These are phyloP conservation scores for Arnoldichthys spilopterus DNA, from an alignment of 2,797 vertebrate species.

Conservation along the genomic window DNA sequence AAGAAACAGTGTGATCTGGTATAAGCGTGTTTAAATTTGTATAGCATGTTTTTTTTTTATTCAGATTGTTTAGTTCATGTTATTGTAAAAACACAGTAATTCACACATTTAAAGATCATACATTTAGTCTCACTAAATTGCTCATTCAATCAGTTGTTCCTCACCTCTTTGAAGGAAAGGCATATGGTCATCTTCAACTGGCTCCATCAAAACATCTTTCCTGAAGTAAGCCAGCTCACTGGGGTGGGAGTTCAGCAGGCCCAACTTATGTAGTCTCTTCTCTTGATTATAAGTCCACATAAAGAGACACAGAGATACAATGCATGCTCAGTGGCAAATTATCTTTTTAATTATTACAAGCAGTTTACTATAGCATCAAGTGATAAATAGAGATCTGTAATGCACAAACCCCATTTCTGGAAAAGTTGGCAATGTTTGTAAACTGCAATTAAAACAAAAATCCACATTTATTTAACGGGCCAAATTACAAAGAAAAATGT, in stretches of 20 bases:
- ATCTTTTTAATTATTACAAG: background rate
- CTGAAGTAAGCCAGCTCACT: conserved; percentile 83
- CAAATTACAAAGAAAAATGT: too few species aligned
- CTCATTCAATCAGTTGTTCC: background rate
- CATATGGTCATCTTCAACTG: conserved; percentile 88
- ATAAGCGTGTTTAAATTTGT: too few species aligned
- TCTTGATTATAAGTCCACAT: conserved; percentile 69
- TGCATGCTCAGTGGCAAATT: background rate
- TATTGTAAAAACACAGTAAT: too few species aligned
- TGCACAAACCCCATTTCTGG: too few species aligned
- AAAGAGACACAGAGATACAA: background rate
- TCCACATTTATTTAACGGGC: too few species aligned
- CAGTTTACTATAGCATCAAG: too few species aligned
- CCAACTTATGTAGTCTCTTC: conserved; percentile 84
- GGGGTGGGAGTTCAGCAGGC: conserved; percentile 81
- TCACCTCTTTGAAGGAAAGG: conserved; percentile 89
- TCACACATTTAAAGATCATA: background rate
- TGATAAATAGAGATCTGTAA: too few species aligned
- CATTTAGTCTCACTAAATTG: background rate
- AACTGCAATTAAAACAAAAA: too few species aligned
- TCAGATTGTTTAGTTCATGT: too few species aligned
- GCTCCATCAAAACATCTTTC: conserved; percentile 77
- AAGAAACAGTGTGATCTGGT: too few species aligned
- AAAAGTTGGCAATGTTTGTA: too few species aligned
- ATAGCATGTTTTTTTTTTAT: too few species aligned